These are phyloP conservation scores for Chloropsis cyanopogon DNA, from an alignment of 2,113 vertebrate genomes.

Conservation along the genomic window DNA sequence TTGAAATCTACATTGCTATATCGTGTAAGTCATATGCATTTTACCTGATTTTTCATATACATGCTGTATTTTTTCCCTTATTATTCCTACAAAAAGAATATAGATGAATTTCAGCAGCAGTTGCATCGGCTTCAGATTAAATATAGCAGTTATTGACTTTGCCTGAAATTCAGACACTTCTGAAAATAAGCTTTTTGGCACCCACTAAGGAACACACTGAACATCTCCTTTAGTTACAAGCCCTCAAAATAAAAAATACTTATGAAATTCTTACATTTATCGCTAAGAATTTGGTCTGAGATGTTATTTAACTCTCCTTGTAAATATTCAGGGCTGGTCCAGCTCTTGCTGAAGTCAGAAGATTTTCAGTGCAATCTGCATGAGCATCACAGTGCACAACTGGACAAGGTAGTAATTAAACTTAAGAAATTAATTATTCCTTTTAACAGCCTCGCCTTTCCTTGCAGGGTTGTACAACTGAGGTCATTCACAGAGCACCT, in stretches of 20 bases:
- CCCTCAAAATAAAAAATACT: conserved; percentile 21
- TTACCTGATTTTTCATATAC: not conserved
- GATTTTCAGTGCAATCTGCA: not conserved
- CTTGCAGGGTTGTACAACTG: not conserved
- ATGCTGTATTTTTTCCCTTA: not conserved
- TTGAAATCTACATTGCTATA: not conserved
- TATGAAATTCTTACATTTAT: not conserved
- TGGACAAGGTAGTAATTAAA: not conserved
- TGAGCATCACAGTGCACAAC: not conserved
- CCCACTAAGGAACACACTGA: conserved; percentile 23
- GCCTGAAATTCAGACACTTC: conserved; percentile 11
- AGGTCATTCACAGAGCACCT: not conserved
- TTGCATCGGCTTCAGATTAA: not conserved
- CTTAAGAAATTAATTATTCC: not conserved
- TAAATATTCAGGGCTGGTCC: not conserved
- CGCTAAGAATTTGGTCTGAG: conserved; percentile 7
- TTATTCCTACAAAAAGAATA: not conserved
- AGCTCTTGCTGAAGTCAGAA: not conserved
- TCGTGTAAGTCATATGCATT: not conserved
- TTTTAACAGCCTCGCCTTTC: not conserved
- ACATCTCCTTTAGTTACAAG: conserved; percentile 32
- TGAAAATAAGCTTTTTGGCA: conserved; percentile 52
- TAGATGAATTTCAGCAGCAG: not conserved
- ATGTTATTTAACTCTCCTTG: not conserved
- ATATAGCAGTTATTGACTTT: conserved; percentile 18